Evolutionary conservation across 2,888 invertebrate genomes (phyloP).

Genomic region (Diplazon laetatorius): DNA sequence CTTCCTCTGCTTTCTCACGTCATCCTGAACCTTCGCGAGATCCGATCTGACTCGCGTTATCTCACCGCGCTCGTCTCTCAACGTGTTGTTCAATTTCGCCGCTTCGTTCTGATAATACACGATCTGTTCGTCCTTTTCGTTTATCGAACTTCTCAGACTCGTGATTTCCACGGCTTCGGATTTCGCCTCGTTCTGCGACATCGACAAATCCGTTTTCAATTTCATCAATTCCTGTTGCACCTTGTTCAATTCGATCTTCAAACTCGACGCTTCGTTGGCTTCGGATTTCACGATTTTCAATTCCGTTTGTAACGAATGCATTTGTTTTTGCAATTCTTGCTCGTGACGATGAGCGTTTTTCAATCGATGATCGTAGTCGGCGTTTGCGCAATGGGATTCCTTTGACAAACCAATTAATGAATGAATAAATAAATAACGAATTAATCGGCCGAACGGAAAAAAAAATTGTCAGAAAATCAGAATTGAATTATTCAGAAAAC

Average conservation of each 20-base stretch:
- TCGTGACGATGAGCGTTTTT: slow-evolving; percentile 84
- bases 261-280: slow-evolving; percentile 74
- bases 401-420: too few species aligned
- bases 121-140: slow-evolving; percentile 72
- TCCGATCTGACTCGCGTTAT: slow-evolving; percentile 66
- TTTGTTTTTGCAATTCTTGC: slow-evolving; percentile 84
- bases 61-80: slow-evolving; percentile 69
- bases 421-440: slow-evolving; percentile 53
- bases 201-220: slow-evolving; percentile 72
- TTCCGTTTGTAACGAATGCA: slow-evolving; percentile 80
- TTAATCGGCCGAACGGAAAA: not conserved
- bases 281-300: slow-evolving; percentile 78
- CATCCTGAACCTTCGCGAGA: slow-evolving; percentile 68
- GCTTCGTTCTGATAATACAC: slow-evolving; percentile 70
- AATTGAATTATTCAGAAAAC: too few species aligned
- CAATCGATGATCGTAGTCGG: slow-evolving; percentile 84
- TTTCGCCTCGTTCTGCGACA: slow-evolving; percentile 71
- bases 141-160: slow-evolving; percentile 65
- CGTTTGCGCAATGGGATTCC: slow-evolving; percentile 84
- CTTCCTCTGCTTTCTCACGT: slow-evolving; percentile 66
- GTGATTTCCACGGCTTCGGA: slow-evolving; percentile 73
- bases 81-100: slow-evolving; percentile 78
- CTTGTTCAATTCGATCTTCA: slow-evolving; percentile 82
- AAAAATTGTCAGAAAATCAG: too few species aligned
- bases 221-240: slow-evolving; percentile 74